Evolutionary conservation across 2,797 vertebrate genomes (phyloP), one percentile per base, ranked within the genome.

Genomic region (Huso huso): DNA sequence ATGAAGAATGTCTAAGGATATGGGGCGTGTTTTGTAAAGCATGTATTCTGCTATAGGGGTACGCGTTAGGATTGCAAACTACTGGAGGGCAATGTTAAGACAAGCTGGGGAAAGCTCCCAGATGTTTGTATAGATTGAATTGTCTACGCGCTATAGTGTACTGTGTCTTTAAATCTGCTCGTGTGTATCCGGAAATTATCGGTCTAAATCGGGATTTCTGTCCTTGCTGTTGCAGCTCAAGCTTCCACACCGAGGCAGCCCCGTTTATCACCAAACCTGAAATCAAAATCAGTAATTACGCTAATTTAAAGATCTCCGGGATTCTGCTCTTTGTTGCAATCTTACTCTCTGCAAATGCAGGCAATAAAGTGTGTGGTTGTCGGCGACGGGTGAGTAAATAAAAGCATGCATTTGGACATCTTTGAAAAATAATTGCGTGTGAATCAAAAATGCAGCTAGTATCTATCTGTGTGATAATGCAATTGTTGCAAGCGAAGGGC

Each of bases 291-390:
- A 62, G 23, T 61, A 50, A 65, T 70, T 71, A 70, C 64, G 23
- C 60, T 49, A 64, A 65, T 63, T 48, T 68, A 11, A 53, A 51
- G 64, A 37, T 62, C 64, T 68, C 67, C 49, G 6, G 18, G 3
- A 62, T n/a, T 8, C 66, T 73, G 63, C 73, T 74, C 79, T 59
- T 74, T 73, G 79, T 86, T 76, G 80, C 80, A 77, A 79, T 77
- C 84, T 79, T 78, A 72, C 78, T 74, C 72, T 70, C 82, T 68
- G 74, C 83, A 89, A 84, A 97, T 96, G 95, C 95, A 97, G 84
- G 95, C 95, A 67, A 97, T 97, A 81, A 97, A 97, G 89, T 97
- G 95, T 74, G 95, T 97, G 89, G 95, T 96, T 79, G 95, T 97
- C 76, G 95, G 95, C 81, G 95, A 97, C 83, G 95, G 95, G 95